Percentiles rank a stretch among this genome's conserved stretches.
phyloP scores from a whole-genome alignment of 2,113 vertebrate species.

The Egretta garzetta region DNA sequence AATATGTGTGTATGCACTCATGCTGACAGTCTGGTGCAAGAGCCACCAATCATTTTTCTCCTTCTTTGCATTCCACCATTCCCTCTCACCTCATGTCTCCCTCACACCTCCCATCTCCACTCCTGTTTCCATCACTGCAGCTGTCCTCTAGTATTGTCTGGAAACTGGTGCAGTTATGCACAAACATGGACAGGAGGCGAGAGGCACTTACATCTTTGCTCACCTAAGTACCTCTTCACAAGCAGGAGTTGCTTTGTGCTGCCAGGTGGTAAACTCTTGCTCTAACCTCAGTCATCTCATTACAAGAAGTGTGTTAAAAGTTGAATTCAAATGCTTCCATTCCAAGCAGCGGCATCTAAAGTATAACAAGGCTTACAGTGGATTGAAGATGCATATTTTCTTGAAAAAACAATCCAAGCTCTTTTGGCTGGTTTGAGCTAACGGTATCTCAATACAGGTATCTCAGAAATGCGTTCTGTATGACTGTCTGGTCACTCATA shows the following conservation, averaged over 20 bases:
- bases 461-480: background rate
- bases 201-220: background rate
- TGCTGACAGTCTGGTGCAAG: background rate
- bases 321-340: background rate
- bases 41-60: background rate
- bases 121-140: background rate
- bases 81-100: background rate
- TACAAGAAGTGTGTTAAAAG: background rate
- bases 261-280: background rate
- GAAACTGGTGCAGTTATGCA: background rate
- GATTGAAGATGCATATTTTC: background rate
- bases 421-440: background rate
- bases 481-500: background rate
- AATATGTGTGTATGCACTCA: background rate
- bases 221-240: background rate
- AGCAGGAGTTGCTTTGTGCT: background rate
- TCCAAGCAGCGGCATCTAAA: background rate
- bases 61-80: background rate
- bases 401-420: background rate
- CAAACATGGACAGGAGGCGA: background rate
- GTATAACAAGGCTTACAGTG: background rate
- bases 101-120: background rate
- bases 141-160: background rate
- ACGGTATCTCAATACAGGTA: background rate
- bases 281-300: background rate